Evolutionary conservation across 2,113 vertebrate species (phyloP).

Genomic region (Megaceryle torquata): DNA sequence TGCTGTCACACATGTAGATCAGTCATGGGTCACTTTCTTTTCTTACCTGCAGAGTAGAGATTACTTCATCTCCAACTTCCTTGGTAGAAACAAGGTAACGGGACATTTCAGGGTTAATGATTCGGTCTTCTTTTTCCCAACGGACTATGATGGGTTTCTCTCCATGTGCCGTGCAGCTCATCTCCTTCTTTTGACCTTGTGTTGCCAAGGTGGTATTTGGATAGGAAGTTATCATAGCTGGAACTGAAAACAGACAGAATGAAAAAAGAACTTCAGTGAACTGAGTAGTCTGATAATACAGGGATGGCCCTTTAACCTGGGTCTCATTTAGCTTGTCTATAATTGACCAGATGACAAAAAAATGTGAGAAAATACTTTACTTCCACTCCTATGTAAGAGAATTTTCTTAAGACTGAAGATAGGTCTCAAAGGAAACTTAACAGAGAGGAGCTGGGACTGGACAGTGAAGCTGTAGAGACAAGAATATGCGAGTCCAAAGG

Average conservation of each 20-base stretch:
- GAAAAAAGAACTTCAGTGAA: background rate
- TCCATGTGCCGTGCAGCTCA: slow-evolving; percentile 94
- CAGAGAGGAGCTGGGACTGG: background rate
- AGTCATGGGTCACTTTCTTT: background rate
- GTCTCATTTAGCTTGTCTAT: background rate
- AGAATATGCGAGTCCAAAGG: background rate
- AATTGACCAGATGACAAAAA: background rate
- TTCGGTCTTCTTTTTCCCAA: slow-evolving; percentile 98
- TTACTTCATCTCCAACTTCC: slow-evolving; percentile 92
- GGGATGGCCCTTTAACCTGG: background rate
- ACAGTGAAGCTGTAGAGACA: background rate
- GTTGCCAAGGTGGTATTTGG: slow-evolving; percentile 97
- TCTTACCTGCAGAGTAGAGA: slow-evolving; percentile 91
- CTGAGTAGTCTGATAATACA: background rate
- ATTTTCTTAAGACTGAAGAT: background rate
- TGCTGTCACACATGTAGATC: background rate
- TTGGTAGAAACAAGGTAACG: slow-evolving; percentile 94
- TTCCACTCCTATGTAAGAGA: background rate
- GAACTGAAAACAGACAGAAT: slow-evolving; percentile 78
- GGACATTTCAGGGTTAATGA: slow-evolving; percentile 97
- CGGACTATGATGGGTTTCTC: slow-evolving; percentile 99
- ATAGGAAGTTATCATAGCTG: slow-evolving; percentile 99
- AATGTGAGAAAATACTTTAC: background rate
- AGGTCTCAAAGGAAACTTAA: background rate
- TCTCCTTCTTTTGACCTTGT: slow-evolving; percentile 94